A percentile compares a stretch with the other conserved stretches of the same genome.
These are phyloP conservation scores for Xenopus borealis DNA, from an alignment of 2,113 vertebrate genomes.

Conservation along the genomic window DNA sequence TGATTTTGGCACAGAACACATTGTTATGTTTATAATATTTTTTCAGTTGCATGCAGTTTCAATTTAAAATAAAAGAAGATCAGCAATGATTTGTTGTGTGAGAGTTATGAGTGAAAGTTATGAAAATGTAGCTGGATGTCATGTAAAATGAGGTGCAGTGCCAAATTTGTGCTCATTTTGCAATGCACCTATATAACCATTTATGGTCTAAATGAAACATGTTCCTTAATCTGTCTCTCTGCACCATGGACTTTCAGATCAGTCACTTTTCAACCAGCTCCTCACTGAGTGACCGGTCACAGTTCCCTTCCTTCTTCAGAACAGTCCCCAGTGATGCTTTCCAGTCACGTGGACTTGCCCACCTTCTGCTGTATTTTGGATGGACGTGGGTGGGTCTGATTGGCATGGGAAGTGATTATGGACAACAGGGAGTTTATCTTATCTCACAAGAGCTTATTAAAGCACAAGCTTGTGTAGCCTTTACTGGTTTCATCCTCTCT, in stretches of 20 bases:
- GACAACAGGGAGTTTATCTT: conserved; percentile 1
- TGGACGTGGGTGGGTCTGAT: conserved; percentile 45
- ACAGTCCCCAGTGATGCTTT: conserved; percentile 30
- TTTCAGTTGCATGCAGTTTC: too few relatives aligned
- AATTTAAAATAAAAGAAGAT: too few relatives aligned
- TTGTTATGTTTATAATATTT: too few relatives aligned
- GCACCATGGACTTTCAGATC: not conserved
- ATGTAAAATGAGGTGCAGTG: too few relatives aligned
- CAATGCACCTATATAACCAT: too few relatives aligned
- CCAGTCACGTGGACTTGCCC: conserved; percentile 26
- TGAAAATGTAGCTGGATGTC: too few relatives aligned
- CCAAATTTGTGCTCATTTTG: too few relatives aligned
- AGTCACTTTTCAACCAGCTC: conserved; percentile 27
- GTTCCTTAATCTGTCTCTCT: not conserved
- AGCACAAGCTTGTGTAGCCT: conserved; percentile 37
- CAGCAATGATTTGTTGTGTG: too few relatives aligned
- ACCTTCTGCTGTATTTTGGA: conserved; percentile 27
- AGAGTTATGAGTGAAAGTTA: too few relatives aligned
- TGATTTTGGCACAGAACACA: too few relatives aligned
- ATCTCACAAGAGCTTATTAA: conserved; percentile 22
- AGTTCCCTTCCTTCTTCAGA: conserved; percentile 33
- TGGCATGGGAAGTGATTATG: conserved; percentile 12
- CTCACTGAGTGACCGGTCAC: conserved; percentile 14
- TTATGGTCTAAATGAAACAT: too few relatives aligned
- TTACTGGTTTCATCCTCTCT: conserved; percentile 13